phyloP scores from a whole-genome alignment of 2,113 vertebrate genomes.

The Polypterus bichir region DNA sequence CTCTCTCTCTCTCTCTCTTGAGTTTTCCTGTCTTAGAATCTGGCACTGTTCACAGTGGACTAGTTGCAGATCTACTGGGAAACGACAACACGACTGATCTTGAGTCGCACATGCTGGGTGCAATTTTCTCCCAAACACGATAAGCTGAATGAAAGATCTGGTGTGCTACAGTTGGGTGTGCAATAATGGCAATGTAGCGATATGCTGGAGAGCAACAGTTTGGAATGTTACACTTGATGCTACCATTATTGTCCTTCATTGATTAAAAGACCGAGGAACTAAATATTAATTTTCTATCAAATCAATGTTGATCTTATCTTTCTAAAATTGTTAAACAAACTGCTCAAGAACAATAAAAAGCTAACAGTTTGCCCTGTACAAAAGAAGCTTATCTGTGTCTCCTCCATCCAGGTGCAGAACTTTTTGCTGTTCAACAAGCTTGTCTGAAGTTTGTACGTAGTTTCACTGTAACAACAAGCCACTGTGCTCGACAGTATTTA shows the following conservation, averaged over 20 bases:
- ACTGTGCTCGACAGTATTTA: slow-evolving; percentile 61
- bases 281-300: neutral
- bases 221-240: slow-evolving; percentile 15
- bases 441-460: slow-evolving; percentile 63
- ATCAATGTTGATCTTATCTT: slow-evolving; percentile 7
- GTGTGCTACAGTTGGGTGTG: neutral
- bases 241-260: neutral
- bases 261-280: neutral
- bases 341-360: slow-evolving; percentile 38
- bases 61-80: too few species aligned
- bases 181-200: slow-evolving; percentile 18
- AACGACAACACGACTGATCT: too few species aligned
- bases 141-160: neutral
- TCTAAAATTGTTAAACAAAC: slow-evolving; percentile 22
- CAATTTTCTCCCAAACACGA: too few species aligned
- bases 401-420: slow-evolving; percentile 52
- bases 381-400: slow-evolving; percentile 54
- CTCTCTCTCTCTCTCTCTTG: too few species aligned
- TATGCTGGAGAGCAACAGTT: slow-evolving; percentile 15
- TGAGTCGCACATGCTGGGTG: too few species aligned
- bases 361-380: slow-evolving; percentile 50
- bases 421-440: slow-evolving; percentile 34
- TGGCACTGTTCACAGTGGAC: too few species aligned
- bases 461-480: slow-evolving; percentile 59
- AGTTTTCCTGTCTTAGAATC: too few species aligned